phyloP scores from a whole-genome alignment of 2,888 invertebrate species.

The Epinotia demarniana region DNA sequence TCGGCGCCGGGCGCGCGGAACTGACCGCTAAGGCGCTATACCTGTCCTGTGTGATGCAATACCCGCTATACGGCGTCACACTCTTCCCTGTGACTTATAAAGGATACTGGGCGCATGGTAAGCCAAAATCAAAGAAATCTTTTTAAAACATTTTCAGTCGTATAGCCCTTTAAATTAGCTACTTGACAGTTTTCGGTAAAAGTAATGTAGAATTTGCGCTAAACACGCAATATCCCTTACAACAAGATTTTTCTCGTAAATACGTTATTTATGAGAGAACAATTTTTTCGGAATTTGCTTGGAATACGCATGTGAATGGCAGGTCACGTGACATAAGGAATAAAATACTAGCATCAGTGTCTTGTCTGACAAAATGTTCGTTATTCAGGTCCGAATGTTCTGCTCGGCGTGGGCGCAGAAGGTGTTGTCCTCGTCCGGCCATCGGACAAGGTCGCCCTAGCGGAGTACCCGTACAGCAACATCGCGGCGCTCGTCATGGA shows the following conservation, averaged over 20 bases:
- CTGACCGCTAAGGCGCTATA: slow-evolving; percentile 97
- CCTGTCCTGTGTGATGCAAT: slow-evolving; percentile 98
- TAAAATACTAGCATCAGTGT: too few relatives aligned
- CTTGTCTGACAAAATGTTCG: not conserved
- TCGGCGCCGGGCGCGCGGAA: slow-evolving; percentile 96
- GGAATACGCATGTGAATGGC: too few relatives aligned
- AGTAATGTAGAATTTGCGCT: too few relatives aligned
- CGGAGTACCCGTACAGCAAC: slow-evolving; percentile 95
- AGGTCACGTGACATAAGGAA: too few relatives aligned
- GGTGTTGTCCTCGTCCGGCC: slow-evolving; percentile 96
- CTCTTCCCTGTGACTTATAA: slow-evolving; percentile 95
- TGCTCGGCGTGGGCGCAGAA: slow-evolving; percentile 95
- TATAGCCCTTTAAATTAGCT: not conserved
- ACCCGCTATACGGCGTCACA: slow-evolving; percentile 95
- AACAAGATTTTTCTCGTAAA: too few relatives aligned
- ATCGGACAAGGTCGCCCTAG: slow-evolving; percentile 95
- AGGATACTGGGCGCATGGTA: slow-evolving; percentile 96
- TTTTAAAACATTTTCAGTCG: not conserved
- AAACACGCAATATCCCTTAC: too few relatives aligned
- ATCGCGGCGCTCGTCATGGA: slow-evolving; percentile 96
- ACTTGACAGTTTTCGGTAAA: too few relatives aligned
- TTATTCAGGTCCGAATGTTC: slow-evolving; percentile 78
- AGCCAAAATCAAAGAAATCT: slow-evolving; percentile 54
- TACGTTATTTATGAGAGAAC: too few relatives aligned
- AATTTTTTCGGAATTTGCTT: too few relatives aligned